phyloP scores from a whole-genome alignment of 2,888 invertebrate genomes.

The Thymelicus lineola region DNA sequence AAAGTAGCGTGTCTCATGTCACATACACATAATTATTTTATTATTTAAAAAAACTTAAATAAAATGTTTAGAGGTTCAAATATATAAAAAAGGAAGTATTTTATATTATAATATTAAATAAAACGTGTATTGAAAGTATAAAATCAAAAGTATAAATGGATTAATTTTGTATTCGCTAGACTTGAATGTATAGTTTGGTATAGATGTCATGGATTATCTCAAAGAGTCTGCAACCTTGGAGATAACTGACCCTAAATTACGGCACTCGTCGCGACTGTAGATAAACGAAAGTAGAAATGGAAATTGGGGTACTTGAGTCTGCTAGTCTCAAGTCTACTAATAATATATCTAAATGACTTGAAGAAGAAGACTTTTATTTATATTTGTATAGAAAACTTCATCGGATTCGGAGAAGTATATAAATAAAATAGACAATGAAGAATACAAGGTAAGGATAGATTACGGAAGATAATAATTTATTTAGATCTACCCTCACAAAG shows the following conservation, averaged over 20 bases:
- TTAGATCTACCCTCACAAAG: constrained; percentile 14
- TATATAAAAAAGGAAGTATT: too few species aligned
- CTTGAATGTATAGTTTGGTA: background rate
- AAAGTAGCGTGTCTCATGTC: too few species aligned
- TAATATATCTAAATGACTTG: too few species aligned
- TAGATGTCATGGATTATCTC: background rate
- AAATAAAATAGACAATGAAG: background rate
- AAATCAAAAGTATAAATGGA: background rate
- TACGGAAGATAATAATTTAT: constrained; percentile 25
- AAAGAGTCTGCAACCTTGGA: constrained; percentile 7
- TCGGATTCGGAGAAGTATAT: constrained; percentile 18
- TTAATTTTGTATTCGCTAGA: background rate
- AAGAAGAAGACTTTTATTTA: too few species aligned
- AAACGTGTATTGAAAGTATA: background rate
- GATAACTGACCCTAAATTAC: constrained; percentile 7
- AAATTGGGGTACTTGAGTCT: background rate
- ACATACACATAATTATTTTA: too few species aligned
- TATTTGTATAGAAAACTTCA: too few species aligned
- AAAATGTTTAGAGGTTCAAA: too few species aligned
- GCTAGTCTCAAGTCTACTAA: background rate
- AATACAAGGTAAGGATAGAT: too few species aligned
- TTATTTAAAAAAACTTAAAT: too few species aligned
- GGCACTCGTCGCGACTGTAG: background rate
- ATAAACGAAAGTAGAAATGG: constrained; percentile 29
- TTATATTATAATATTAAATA: too few species aligned